Base-by-base conservation (phyloP, 2,888 invertebrate species). In the Diaperis boleti region DNA sequence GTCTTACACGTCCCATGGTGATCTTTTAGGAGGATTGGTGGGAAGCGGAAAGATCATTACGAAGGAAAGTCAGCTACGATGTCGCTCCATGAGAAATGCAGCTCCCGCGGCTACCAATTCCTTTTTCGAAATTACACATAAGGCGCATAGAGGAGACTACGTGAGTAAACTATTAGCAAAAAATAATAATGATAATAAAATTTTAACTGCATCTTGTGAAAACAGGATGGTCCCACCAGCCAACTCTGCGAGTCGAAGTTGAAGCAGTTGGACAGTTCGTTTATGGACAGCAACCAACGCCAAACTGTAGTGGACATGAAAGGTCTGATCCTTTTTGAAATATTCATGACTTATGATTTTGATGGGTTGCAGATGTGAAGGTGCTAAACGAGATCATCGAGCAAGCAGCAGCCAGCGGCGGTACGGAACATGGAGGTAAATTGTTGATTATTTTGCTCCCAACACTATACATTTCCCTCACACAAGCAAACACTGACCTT, bases 321-420 rank as follows among this genome's bases (percentile, higher is more conserved):
- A 78, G 82, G 82, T 79, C 73, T 26, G 26, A 26, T n/a, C 26
- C n/a, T 26, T 26, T 26, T 26, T 6, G 26, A n/a, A 26, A 20
- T 4, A 4, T 26, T 26, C 6, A 26, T 1, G 1, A n/a, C 3
- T 20, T 26, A n/a, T 26, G 26, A 26, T n/a, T 26, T n/a, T 26
- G n/a, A n/a, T 26, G 6, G 15, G 55, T 82, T 86, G 55, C 85
- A 97, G 97, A 98, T 86, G 96, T 97, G 67, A 95, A 96, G 94
- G 96, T 96, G 75, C 85, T 97, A 76, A 96, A 95, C 81, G 96
- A 97, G 82, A 95, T 98, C 77, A 95, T 97, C 75, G 96, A 97
- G 81, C 96, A 96, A 86, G 96, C 93, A 61, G 92, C 96, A 64
- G 92, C 94, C 4, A 93, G 94, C 83, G 87, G 91, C 78, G 89